Evolutionary conservation across 1,140 invertebrate genomes (phyloP).

Genomic region (Colletes gigas): DNA sequence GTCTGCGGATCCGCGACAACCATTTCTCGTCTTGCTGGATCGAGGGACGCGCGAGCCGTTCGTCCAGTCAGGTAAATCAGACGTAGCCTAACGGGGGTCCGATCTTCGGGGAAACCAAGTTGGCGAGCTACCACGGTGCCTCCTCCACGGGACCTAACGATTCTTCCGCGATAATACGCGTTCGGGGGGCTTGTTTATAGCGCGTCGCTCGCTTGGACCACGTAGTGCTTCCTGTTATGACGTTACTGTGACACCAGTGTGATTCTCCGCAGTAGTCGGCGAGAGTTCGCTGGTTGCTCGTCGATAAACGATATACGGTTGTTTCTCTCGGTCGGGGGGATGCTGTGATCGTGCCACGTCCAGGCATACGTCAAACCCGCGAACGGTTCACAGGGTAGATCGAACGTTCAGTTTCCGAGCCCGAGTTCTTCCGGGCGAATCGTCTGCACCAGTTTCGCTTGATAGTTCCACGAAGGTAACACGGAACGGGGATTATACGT

Average conservation of each 20-base stretch:
- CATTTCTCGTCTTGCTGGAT: slow-evolving; percentile 1
- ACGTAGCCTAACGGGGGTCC: slow-evolving; percentile 35
- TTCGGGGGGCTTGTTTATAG: not conserved
- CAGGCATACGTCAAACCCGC: not conserved
- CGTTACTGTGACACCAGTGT: slow-evolving; percentile 4
- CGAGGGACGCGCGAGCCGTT: slow-evolving; percentile 56
- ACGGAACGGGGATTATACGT: too few species aligned
- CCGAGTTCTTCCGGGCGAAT: too few species aligned
- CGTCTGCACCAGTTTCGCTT: not conserved
- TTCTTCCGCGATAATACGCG: not conserved
- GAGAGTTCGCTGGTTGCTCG: not conserved
- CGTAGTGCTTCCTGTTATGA: slow-evolving; percentile 27
- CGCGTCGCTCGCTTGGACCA: not conserved
- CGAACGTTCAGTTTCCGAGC: not conserved
- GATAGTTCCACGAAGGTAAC: too few species aligned
- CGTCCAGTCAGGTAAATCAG: slow-evolving; percentile 76
- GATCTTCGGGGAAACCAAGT: too few species aligned
- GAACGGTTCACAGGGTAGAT: not conserved
- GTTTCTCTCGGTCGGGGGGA: not conserved
- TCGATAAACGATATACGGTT: not conserved
- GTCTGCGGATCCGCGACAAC: slow-evolving; percentile 4
- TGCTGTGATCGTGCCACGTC: slow-evolving; percentile 9
- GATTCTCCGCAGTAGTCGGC: not conserved
- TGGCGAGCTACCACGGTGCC: not conserved
- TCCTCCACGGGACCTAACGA: not conserved